phyloP scores from a whole-genome alignment of 2,888 invertebrate genomes.

The Leucophenga maculata region DNA sequence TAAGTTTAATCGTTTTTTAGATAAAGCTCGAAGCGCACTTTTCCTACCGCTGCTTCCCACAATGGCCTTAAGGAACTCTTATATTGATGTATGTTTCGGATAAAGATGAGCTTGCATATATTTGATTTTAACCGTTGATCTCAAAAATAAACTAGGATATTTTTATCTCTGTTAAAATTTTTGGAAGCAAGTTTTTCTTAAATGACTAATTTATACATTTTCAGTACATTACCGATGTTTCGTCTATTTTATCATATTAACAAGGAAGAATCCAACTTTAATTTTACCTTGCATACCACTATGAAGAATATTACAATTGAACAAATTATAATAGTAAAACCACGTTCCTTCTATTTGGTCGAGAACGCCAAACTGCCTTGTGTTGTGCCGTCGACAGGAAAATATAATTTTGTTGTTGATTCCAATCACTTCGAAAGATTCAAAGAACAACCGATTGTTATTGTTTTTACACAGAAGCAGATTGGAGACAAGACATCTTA shows the following conservation, averaged over 20 bases:
- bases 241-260: no score
- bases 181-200: no score
- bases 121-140: no score
- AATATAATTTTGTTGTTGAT: constrained; percentile 61
- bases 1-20: no score
- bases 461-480: constrained; percentile 51
- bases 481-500: constrained; percentile 37
- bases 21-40: no score
- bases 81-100: no score
- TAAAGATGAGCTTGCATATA: no score
- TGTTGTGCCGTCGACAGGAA: constrained; percentile 42
- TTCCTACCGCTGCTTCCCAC: no score
- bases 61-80: no score
- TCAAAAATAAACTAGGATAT: neutral
- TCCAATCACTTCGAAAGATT: constrained; percentile 62
- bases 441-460: constrained; percentile 64
- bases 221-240: constrained; percentile 48
- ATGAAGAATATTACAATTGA: constrained; percentile 56
- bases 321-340: constrained; percentile 66
- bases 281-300: constrained; percentile 58
- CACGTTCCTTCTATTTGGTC: constrained; percentile 61
- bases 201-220: constrained; percentile 29
- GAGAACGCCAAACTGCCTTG: constrained; percentile 56
- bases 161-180: neutral
- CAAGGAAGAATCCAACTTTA: constrained; percentile 56